These are phyloP conservation scores for Irena cyanogastra DNA, from an alignment of 2,113 vertebrate genomes.

Conservation along the genomic window DNA sequence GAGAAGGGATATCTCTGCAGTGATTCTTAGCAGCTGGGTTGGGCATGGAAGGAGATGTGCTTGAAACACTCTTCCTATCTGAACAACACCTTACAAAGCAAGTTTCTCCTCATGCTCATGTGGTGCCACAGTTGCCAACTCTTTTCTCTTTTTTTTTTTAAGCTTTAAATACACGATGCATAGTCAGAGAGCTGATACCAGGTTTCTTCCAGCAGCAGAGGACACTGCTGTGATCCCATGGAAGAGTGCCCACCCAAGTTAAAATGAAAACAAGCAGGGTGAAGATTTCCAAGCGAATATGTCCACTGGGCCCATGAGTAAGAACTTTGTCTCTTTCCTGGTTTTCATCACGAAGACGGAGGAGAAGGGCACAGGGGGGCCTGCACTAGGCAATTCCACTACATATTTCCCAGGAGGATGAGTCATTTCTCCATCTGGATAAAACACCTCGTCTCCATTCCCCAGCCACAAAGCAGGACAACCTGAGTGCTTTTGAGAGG, in stretches of 20 bases:
- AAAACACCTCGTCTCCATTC: neutral
- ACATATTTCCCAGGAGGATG: neutral
- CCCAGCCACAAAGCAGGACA: neutral
- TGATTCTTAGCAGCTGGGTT: neutral
- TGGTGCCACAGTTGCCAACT: neutral
- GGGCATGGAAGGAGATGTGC: neutral
- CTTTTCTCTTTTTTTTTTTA: neutral
- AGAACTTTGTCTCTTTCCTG: neutral
- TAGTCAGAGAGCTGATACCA: neutral
- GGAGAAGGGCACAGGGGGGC: neutral
- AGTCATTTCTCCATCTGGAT: neutral
- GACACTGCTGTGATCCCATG: neutral
- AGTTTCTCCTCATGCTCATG: neutral
- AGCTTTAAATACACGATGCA: neutral
- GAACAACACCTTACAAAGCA: neutral
- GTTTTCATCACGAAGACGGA: neutral
- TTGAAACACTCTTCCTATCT: neutral
- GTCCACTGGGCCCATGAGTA: neutral
- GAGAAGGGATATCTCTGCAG: neutral
- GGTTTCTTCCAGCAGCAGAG: neutral
- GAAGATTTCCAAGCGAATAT: neutral
- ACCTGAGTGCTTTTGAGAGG: neutral
- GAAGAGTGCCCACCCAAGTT: neutral
- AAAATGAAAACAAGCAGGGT: neutral
- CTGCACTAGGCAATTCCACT: neutral